A percentile compares a stretch with the other conserved stretches of the same genome.
Conservation (phyloP, 2,797 vertebrate species). For the Anniella stebbinsi region DNA sequence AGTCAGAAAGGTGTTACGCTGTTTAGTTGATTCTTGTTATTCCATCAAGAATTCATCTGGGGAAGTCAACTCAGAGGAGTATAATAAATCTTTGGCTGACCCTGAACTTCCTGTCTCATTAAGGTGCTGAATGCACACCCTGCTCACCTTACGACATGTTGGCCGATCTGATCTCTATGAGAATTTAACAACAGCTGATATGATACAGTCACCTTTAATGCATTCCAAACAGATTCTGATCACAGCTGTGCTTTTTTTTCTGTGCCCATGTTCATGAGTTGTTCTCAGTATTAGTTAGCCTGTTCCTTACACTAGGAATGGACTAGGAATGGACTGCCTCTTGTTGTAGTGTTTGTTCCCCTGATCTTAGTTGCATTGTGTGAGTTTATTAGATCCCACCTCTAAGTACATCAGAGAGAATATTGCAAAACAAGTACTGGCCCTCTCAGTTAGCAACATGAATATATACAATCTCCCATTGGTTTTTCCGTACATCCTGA, state of each 20-base stretch:
- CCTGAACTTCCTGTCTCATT: background rate
- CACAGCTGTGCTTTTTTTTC: background rate
- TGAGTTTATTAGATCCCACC: background rate
- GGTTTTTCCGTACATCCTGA: background rate
- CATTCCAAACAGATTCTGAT: too few species aligned
- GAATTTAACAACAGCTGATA: slow-evolving; percentile 9
- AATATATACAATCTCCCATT: background rate
- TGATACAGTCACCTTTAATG: background rate
- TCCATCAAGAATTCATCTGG: background rate
- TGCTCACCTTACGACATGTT: background rate
- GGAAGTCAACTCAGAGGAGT: background rate
- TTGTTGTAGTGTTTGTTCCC: background rate
- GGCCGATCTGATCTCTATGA: background rate
- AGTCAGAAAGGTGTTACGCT: background rate
- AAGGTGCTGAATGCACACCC: background rate
- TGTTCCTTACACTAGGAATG: background rate
- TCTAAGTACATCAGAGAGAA: background rate
- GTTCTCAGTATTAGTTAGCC: background rate
- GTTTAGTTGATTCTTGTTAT: background rate
- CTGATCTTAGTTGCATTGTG: background rate
- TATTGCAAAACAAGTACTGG: background rate
- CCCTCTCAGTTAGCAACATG: background rate
- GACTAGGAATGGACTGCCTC: background rate
- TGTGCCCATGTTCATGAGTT: too few species aligned
- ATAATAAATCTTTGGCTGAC: background rate